phyloP scores from a whole-genome alignment of 2,888 invertebrate genomes.

The Congeria kusceri region DNA sequence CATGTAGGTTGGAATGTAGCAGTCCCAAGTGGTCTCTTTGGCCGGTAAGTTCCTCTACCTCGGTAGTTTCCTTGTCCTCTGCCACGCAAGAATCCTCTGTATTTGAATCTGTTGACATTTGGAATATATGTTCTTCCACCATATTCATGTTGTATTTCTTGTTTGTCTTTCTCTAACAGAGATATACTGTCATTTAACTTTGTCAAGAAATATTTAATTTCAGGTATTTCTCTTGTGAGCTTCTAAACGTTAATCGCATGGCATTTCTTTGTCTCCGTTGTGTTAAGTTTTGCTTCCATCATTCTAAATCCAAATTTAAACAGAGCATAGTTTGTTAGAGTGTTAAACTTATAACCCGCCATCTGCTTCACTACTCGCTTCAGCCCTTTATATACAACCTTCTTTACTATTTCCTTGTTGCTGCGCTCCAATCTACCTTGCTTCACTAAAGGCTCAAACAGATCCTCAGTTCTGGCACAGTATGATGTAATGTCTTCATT shows the following conservation, averaged over 20 bases:
- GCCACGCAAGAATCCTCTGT: too few species aligned
- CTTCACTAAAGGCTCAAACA: neutral
- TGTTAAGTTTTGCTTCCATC: neutral
- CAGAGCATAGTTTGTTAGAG: neutral
- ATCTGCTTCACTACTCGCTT: neutral
- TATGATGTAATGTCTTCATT: neutral
- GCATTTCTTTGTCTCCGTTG: neutral
- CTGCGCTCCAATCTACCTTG: neutral
- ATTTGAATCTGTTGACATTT: too few species aligned
- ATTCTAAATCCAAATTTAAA: neutral
- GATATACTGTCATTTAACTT: neutral
- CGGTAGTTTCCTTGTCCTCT: neutral
- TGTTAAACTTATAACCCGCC: neutral
- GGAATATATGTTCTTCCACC: too few species aligned
- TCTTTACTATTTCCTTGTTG: neutral
- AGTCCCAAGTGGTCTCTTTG: neutral
- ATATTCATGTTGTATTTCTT: neutral
- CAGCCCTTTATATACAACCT: neutral
- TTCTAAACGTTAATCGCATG: neutral
- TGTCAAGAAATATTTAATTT: neutral
- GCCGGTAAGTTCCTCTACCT: neutral
- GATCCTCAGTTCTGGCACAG: too few species aligned
- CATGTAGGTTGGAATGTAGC: conserved; percentile 2
- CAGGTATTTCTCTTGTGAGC: neutral
- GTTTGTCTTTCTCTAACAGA: neutral